phyloP scores from a whole-genome alignment of 2,888 invertebrate species.

The Andrena trimmerana region DNA sequence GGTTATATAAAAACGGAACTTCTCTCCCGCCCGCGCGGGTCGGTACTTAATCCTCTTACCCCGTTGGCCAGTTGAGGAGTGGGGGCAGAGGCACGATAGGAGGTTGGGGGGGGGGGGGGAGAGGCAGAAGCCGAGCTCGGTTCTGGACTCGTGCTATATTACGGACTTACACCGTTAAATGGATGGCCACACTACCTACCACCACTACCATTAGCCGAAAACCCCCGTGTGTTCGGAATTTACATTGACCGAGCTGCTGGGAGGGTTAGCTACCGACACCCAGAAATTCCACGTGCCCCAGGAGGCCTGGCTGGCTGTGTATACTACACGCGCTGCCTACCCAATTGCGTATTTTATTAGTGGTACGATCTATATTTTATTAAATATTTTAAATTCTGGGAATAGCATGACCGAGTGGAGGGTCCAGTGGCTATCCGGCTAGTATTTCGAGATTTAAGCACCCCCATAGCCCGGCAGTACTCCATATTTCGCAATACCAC shows the following conservation, averaged over 20 bases:
- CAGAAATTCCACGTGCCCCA: constrained; percentile 56
- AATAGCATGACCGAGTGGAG: not conserved
- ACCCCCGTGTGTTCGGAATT: constrained; percentile 75
- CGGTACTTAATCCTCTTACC: constrained; percentile 79
- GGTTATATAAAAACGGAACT: constrained; percentile 74
- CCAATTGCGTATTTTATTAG: constrained; percentile 59
- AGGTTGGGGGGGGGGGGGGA: constrained; percentile 25
- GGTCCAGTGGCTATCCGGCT: not conserved
- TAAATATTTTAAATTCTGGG: constrained; percentile 53
- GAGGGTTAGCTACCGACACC: constrained; percentile 46
- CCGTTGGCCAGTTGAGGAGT: constrained; percentile 56
- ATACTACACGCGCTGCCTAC: constrained; percentile 9
- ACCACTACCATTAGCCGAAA: constrained; percentile 61
- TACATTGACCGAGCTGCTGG: constrained; percentile 67
- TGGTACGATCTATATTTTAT: constrained; percentile 54
- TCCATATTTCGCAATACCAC: not conserved
- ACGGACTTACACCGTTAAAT: constrained; percentile 79
- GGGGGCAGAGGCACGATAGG: constrained; percentile 35
- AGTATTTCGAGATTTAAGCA: constrained; percentile 7
- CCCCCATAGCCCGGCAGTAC: not conserved
- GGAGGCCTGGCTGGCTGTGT: constrained; percentile 25
- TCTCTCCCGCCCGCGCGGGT: constrained; percentile 62
- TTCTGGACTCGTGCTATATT: constrained; percentile 73
- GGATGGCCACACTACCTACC: constrained; percentile 77
- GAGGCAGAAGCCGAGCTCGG: constrained; percentile 49